Evolutionary conservation across 2,797 vertebrate genomes (phyloP).

Genomic region (Oreochromis grahami): DNA sequence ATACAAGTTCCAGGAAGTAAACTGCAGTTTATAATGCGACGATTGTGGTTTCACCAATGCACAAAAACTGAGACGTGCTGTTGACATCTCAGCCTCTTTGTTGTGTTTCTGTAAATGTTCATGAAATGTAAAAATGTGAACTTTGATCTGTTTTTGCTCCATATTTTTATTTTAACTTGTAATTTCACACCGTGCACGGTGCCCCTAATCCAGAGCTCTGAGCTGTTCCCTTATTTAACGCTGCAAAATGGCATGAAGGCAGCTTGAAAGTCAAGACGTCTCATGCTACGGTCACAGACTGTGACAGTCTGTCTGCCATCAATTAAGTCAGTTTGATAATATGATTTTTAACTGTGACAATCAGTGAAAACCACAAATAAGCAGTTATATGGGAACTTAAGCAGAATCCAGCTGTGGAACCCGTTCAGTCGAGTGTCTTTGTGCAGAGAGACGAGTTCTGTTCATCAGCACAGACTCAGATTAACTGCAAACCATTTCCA

Average conservation of each 20-base stretch:
- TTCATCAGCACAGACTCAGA: background rate
- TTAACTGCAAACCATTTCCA: background rate
- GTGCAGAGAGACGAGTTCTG: background rate
- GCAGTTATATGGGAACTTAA: background rate
- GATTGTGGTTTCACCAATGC: background rate
- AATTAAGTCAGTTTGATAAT: background rate
- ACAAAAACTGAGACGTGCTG: fast-evolving
- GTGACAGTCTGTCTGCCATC: background rate
- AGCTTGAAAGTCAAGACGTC: background rate
- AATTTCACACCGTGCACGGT: background rate
- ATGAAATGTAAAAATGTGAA: background rate
- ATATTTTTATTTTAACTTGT: background rate
- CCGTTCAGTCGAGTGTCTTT: fast-evolving
- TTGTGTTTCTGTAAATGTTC: fast-evolving
- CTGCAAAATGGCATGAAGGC: background rate
- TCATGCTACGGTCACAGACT: background rate
- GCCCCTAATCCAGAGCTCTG: fast-evolving
- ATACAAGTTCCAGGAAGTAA: background rate
- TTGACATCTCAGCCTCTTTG: background rate
- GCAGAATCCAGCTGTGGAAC: fast-evolving
- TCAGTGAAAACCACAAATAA: background rate
- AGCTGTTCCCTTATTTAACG: background rate
- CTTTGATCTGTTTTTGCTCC: background rate
- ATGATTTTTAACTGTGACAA: background rate
- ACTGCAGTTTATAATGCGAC: background rate